These are phyloP conservation scores for Dicranocentrus wangi DNA, from an alignment of 2,888 invertebrate genomes.

Conservation along the genomic window DNA sequence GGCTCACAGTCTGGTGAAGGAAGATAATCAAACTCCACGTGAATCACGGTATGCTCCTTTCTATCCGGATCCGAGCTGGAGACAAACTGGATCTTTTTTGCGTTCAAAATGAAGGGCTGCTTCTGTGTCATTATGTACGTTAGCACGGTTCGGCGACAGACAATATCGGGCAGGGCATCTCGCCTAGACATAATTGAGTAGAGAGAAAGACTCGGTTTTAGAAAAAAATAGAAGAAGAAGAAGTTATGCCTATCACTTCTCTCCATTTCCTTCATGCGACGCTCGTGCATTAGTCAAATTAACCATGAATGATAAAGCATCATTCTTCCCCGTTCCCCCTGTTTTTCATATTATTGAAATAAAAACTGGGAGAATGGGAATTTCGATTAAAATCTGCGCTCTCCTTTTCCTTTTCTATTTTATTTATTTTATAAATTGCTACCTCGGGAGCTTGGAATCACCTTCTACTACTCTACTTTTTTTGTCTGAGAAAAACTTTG, in stretches of 20 bases:
- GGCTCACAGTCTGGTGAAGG: constrained; percentile 67
- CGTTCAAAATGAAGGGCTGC: constrained; percentile 69
- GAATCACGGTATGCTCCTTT: constrained; percentile 69
- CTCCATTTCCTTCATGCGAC: neutral
- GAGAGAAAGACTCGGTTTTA: neutral
- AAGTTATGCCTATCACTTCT: neutral
- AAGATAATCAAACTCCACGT: constrained; percentile 71
- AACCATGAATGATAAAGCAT: constrained; percentile 48
- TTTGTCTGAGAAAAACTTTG: too few species aligned
- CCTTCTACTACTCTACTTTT: too few species aligned
- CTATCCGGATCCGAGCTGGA: constrained; percentile 67
- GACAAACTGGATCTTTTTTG: constrained; percentile 69
- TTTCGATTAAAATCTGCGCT: too few species aligned
- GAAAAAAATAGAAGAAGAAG: too few species aligned
- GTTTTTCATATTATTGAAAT: constrained; percentile 28
- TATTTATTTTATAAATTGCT: too few species aligned
- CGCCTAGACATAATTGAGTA: constrained; percentile 59
- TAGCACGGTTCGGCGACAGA: constrained; percentile 69
- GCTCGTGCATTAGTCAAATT: constrained; percentile 28
- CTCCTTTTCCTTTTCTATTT: too few species aligned
- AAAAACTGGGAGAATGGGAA: constrained; percentile 15
- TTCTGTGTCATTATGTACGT: constrained; percentile 71
- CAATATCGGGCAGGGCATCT: constrained; percentile 68
- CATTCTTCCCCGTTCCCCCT: too few species aligned
- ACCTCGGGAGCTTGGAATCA: too few species aligned